These are phyloP conservation scores for Nesospiza acunhae DNA, from an alignment of 2,113 vertebrate genomes.

Conservation along the genomic window DNA sequence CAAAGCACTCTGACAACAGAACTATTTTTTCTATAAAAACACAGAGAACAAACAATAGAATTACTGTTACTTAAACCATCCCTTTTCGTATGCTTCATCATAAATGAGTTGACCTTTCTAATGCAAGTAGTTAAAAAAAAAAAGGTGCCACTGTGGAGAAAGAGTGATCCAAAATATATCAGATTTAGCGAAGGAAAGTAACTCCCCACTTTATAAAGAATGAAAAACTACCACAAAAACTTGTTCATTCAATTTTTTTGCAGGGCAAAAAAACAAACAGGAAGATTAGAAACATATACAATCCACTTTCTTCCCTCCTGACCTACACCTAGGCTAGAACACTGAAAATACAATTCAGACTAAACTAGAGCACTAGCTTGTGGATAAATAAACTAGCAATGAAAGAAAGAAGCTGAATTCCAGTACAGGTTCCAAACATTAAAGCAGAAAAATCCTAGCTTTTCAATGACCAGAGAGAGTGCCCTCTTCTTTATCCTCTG, in stretches of 20 bases:
- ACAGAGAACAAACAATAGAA: neutral
- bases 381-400: neutral
- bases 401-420: neutral
- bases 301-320: neutral
- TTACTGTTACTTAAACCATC: neutral
- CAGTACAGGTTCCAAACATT: neutral
- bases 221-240: neutral
- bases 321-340: neutral
- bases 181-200: neutral
- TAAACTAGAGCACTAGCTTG: neutral
- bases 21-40: neutral
- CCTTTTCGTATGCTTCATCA: neutral
- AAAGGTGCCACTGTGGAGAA: neutral
- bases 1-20: neutral
- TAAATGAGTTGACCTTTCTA: neutral
- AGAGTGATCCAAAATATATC: neutral
- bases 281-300: neutral
- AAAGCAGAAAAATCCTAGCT: neutral
- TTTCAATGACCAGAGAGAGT: neutral
- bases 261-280: neutral
- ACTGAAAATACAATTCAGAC: neutral
- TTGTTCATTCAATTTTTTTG: neutral
- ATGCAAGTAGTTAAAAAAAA: neutral
- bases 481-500: neutral
- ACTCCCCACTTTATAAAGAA: neutral